Base-by-base conservation (phyloP, 2,797 vertebrate genomes). In the Rhabdomys pumilio region DNA sequence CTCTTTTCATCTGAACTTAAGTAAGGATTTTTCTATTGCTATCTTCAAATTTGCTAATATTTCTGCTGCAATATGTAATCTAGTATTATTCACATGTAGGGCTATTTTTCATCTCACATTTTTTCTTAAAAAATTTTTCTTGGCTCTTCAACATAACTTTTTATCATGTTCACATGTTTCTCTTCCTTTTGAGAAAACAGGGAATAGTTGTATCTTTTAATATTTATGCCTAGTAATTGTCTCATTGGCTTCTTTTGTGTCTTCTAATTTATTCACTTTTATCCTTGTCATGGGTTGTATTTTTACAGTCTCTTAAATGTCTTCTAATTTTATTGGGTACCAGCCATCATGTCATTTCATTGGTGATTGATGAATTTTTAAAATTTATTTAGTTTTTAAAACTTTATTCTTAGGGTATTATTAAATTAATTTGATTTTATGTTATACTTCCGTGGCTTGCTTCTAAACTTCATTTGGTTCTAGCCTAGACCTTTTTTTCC, bases 81-180 rank as follows among this genome's bases (percentile, higher is more conserved):
- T 72, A 38, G 41, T 86, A 11, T 80, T 80, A 77, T 59, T 90
- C 81, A 41, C 61, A 44, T 31, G 6, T 31, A 69, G 26, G 12
- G 8, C 5, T 90, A 90, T 85, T 90, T 94, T 94, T 90, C 15
- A 79, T 80, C n/a, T 63, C 57, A 91, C 67, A 57, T 41, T 95
- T 91, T 81, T 12, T 61, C 6, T 50, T 12, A 15, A 34, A 53
- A 75, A 6, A 38, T 53, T 29, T 81, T 24, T 29, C n/a, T 73
- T 87, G 63, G 3, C 26, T 41, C 13, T 72, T 73, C 22, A 15
- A 44, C 59, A 41, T 75, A 55, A 85, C n/a, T 84, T 92, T 24
- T 73, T 81, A 55, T 44, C 19, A 12, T 73, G 24, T 87, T 80
- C 83, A 86, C 14, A 81, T n/a, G 65, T 79, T 85, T 76, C 50